phyloP scores from a whole-genome alignment of 2,888 invertebrate species.

The Hanleya hanleyi region DNA sequence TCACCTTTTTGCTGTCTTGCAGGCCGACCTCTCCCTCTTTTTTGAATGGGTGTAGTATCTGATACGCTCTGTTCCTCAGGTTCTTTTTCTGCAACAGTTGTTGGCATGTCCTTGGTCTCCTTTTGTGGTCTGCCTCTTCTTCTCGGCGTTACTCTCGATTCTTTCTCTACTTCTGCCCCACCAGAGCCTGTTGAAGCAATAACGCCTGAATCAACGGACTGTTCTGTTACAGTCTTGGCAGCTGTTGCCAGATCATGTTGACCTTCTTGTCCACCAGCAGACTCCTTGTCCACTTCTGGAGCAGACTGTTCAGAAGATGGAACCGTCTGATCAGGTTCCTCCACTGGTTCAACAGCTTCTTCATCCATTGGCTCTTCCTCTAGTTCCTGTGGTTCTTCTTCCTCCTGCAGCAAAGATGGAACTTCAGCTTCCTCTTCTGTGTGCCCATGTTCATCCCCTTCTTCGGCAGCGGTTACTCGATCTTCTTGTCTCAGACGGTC shows the following conservation, averaged over 20 bases:
- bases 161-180: conserved; percentile 31
- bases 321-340: conserved; percentile 27
- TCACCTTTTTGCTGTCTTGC: not conserved
- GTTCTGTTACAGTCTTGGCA: not conserved
- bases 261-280: not conserved
- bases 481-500: not conserved
- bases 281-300: conserved; percentile 12
- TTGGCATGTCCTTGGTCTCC: not conserved
- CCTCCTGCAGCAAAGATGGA: conserved; percentile 16
- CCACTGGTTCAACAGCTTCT: conserved; percentile 9
- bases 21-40: conserved; percentile 1
- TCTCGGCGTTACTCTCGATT: conserved; percentile 16
- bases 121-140: conserved; percentile 43
- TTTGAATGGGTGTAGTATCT: not conserved
- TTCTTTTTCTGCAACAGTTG: not conserved
- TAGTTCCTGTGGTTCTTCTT: conserved; percentile 32
- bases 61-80: not conserved
- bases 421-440: conserved; percentile 2
- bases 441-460: conserved; percentile 8
- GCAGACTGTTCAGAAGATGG: conserved; percentile 9
- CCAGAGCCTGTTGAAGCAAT: not conserved
- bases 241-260: conserved; percentile 10
- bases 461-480: not conserved
- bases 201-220: not conserved
- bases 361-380: conserved; percentile 8